phyloP scores from a whole-genome alignment of 2,113 vertebrate species.

The Paraplagusia blochii region DNA sequence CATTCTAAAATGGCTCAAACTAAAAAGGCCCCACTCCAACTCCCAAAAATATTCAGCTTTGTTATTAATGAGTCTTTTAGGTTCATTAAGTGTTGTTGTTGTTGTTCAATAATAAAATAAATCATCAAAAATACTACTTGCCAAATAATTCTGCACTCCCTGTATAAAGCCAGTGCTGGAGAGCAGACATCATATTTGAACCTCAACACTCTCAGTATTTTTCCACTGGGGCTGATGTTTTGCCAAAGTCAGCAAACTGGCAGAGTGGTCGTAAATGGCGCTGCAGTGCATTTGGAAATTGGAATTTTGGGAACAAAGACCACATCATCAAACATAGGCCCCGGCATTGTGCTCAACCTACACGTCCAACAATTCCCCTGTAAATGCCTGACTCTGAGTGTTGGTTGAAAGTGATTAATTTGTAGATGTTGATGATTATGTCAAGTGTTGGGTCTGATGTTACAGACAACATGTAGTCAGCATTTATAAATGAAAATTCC shows the following conservation, averaged over 20 bases:
- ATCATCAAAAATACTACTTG: too few relatives aligned
- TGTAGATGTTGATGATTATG: too few relatives aligned
- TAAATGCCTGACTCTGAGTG: background rate
- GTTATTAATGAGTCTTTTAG: too few relatives aligned
- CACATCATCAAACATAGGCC: constrained; percentile 23
- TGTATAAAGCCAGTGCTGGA: constrained; percentile 2
- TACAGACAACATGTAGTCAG: too few relatives aligned
- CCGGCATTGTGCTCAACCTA: background rate
- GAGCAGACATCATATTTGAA: constrained; percentile 9
- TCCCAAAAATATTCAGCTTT: too few relatives aligned
- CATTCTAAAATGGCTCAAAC: too few relatives aligned
- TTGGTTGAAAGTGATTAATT: background rate
- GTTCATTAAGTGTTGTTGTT: too few relatives aligned
- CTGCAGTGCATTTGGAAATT: constrained; percentile 15
- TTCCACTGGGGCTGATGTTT: constrained; percentile 22
- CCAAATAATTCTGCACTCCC: too few relatives aligned
- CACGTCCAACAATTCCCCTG: background rate
- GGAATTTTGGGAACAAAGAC: constrained; percentile 28
- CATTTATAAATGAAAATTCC: too few relatives aligned
- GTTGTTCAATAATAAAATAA: too few relatives aligned
- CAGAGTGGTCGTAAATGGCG: constrained; percentile 8
- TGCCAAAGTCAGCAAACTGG: constrained; percentile 53
- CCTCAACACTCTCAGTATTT: constrained; percentile 24
- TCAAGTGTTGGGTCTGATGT: too few relatives aligned
- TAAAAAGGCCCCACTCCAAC: too few relatives aligned